phyloP scores from a whole-genome alignment of 2,797 vertebrate species.

The Sus cebifrons region DNA sequence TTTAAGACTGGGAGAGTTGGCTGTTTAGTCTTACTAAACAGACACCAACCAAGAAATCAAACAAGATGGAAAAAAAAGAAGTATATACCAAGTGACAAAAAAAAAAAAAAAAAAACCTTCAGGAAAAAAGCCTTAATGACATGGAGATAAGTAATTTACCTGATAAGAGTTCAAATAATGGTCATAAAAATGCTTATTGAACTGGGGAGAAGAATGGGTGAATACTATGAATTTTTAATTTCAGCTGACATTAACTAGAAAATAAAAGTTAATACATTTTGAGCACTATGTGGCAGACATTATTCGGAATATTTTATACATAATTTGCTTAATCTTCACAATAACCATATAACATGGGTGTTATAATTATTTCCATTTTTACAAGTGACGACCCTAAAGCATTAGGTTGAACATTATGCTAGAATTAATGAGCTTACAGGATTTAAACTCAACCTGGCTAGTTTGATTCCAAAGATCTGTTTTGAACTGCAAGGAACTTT shows the following conservation, averaged over 20 bases:
- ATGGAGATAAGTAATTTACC: not conserved
- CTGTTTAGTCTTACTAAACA: not conserved
- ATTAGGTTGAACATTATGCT: not conserved
- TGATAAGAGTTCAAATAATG: not conserved
- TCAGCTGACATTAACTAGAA: not conserved
- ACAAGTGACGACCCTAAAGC: not conserved
- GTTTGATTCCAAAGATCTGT: not conserved
- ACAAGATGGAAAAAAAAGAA: not conserved
- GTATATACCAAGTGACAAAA: not conserved
- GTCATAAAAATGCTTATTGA: not conserved
- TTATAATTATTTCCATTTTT: not conserved
- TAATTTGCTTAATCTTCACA: not conserved
- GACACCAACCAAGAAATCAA: not conserved
- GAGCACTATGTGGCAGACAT: not conserved
- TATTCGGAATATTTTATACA: not conserved
- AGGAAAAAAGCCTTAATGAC: not conserved
- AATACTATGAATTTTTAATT: not conserved
- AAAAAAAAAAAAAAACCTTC: not conserved
- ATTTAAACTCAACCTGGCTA: not conserved
- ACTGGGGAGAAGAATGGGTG: not conserved
- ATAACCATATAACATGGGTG: not conserved
- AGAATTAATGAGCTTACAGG: not conserved
- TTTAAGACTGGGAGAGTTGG: not conserved
- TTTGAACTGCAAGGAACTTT: not conserved
- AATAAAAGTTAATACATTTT: not conserved